phyloP scores from a whole-genome alignment of 2,888 invertebrate genomes.

The Hirtodrosophila alboralis region DNA sequence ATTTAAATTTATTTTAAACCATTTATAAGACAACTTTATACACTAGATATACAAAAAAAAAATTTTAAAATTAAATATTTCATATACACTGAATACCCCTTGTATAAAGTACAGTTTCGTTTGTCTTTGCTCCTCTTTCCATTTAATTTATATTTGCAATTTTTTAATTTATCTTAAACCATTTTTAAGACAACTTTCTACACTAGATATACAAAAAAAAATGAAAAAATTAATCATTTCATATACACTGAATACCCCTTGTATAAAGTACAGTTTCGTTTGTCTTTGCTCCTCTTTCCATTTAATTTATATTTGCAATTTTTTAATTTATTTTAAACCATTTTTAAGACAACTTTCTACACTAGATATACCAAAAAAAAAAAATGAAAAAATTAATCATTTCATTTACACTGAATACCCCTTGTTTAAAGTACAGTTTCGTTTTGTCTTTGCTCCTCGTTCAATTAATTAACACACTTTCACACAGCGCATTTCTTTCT shows the following conservation, averaged over 20 bases:
- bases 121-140: not conserved
- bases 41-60: not conserved
- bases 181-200: not conserved
- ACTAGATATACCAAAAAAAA: conserved; percentile 11
- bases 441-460: conserved; percentile 33
- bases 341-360: not conserved
- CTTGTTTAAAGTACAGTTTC: conserved; percentile 15
- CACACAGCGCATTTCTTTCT: conserved; percentile 75
- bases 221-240: not conserved
- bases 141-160: no score
- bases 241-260: no score
- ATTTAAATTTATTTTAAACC: no score
- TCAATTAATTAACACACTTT: conserved; percentile 76
- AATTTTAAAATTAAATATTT: not conserved
- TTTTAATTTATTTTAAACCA: not conserved
- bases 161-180: not conserved
- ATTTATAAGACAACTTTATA: not conserved
- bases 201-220: not conserved
- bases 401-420: conserved; percentile 8
- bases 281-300: not conserved
- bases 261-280: not conserved
- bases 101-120: no score
- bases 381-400: conserved; percentile 9
- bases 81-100: no score
- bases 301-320: no score